Evolutionary conservation across 2,888 invertebrate species (phyloP), one percentile per base, ranked within the genome.

Genomic region (Brachylomia viminalis): DNA sequence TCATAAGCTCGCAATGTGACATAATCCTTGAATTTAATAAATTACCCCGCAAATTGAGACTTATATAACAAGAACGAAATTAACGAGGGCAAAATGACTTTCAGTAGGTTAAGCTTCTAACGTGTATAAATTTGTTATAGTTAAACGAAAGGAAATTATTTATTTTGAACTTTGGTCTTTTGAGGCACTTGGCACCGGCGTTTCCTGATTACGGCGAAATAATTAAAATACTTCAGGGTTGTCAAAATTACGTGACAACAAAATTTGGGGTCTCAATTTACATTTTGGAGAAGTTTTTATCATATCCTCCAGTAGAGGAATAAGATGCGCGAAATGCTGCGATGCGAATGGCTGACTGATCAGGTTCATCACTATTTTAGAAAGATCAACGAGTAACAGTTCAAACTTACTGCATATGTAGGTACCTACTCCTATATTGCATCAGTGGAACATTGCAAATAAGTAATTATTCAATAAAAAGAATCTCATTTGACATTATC

Each of bases 21-120:
- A 77, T 82, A 85, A 85, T 85, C 83, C 85, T 73, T 82, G 85
- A 85, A 85, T 84, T 82, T 72, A 83, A 82, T 82, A 82, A 84
- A 85, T 84, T 83, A 83, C 76, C 76, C 68, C 62, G 58, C 74
- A 81, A 84, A 83, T 81, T 83, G 76, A 81, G 85, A 84, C 75
- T 80, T 73, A 84, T 62, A 61, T 84, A 75, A 75, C 81, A 82
- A 80, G 75, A 75, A 80, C 80, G 61, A 80, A 84, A 82, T 84
- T 80, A 82, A 82, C 68, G 80, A 84, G 80, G 74, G 72, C 68
- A 84, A 80, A 82, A 84, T 75, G 59, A 80, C 68, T 80, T 75
- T 69, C 47, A 61, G 59, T 71, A 66, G 65, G 72, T 79, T 79
- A 75, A 58, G 71, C 71, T 69, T 79, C 72, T 58, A 68, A 61